Percentiles rank a stretch among this genome's conserved stretches.
phyloP scores from a whole-genome alignment of 2,113 vertebrate genomes.

The Podarcis cretensis region DNA sequence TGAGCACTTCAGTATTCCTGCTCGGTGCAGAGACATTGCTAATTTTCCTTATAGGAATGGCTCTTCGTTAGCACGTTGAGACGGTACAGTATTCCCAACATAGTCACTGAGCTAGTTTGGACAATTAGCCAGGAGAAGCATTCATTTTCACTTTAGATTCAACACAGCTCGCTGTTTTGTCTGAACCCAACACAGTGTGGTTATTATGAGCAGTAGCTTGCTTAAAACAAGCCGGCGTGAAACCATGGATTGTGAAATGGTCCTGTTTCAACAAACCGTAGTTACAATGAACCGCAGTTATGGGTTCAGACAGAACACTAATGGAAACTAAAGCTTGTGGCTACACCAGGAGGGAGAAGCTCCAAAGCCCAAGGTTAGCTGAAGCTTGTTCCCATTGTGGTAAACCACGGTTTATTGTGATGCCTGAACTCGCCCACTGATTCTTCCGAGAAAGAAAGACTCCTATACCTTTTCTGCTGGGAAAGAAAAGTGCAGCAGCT shows the following conservation, averaged over 20 bases:
- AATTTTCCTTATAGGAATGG: not conserved
- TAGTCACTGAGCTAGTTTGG: too few species aligned
- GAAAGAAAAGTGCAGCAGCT: not conserved
- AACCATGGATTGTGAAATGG: not conserved
- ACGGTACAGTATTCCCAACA: too few species aligned
- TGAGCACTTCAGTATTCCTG: not conserved
- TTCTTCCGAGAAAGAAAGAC: not conserved
- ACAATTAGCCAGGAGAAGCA: not conserved
- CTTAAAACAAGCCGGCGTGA: not conserved
- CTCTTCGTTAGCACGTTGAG: not conserved
- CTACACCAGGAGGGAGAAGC: not conserved
- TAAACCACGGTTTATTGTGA: not conserved
- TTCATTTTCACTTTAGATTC: not conserved
- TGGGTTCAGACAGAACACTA: too few species aligned
- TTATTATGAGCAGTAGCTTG: not conserved
- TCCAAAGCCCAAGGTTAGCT: not conserved
- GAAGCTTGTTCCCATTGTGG: not conserved
- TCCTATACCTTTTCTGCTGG: not conserved
- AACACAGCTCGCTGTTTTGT: not conserved
- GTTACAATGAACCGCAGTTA: not conserved
- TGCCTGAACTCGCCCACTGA: not conserved
- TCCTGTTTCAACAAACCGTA: not conserved
- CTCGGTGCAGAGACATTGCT: not conserved
- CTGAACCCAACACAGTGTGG: not conserved
- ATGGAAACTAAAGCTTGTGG: not conserved